phyloP scores from a whole-genome alignment of 2,888 invertebrate genomes.

The Automeris io region DNA sequence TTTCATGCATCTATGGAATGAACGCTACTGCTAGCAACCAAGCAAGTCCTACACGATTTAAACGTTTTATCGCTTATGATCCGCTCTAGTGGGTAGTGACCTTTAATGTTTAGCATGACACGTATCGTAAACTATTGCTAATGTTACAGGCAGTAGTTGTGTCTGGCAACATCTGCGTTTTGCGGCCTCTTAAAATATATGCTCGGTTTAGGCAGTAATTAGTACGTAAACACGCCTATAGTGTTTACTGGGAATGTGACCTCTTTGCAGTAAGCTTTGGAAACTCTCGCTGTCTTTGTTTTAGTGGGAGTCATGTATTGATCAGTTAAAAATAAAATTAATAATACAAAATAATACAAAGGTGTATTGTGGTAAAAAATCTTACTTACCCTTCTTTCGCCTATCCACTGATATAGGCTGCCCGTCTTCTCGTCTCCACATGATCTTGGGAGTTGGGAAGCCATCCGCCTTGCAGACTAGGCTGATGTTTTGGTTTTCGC shows the following conservation, averaged over 20 bases:
- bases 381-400: conserved; percentile 91
- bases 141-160: conserved; percentile 1
- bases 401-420: conserved; percentile 90
- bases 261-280: background rate
- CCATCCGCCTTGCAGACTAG: conserved; percentile 94
- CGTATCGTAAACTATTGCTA: conserved; percentile 2
- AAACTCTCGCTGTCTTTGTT: background rate
- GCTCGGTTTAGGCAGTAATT: conserved; percentile 11
- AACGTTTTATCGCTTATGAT: too few relatives aligned
- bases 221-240: conserved; percentile 10
- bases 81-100: too few relatives aligned
- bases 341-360: too few relatives aligned
- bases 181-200: conserved; percentile 27
- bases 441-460: conserved; percentile 93
- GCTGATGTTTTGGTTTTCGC: conserved; percentile 96
- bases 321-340: too few relatives aligned
- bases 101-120: background rate
- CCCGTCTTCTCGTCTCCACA: conserved; percentile 95
- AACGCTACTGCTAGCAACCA: too few relatives aligned
- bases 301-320: background rate
- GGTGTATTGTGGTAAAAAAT: too few relatives aligned
- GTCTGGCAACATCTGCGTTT: conserved; percentile 24
- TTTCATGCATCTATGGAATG: too few relatives aligned
- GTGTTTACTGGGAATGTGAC: background rate
- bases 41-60: too few relatives aligned